Conservation (phyloP, 2,797 vertebrate genomes). For the Anguilla obscura region DNA sequence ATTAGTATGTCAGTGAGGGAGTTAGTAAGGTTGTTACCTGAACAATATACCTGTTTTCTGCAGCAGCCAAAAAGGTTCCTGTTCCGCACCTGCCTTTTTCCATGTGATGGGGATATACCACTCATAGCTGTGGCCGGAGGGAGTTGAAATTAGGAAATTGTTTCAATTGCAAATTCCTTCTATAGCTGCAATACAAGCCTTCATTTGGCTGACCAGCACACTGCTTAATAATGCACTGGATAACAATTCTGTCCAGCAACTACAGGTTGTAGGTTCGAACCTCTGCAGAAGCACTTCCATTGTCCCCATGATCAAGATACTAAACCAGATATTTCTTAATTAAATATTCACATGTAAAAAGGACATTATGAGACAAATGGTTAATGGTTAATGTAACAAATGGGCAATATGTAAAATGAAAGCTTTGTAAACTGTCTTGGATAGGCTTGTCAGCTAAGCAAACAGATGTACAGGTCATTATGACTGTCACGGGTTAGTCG, state of each 20-base stretch:
- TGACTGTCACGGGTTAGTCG: neutral
- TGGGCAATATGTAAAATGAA: neutral
- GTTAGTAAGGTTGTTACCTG: neutral
- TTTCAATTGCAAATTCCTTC: neutral
- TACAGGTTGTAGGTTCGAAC: neutral
- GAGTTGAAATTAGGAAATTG: neutral
- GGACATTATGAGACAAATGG: neutral
- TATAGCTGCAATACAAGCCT: neutral
- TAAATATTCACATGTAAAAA: neutral
- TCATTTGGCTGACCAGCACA: neutral
- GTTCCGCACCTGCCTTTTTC: neutral
- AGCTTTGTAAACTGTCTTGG: neutral
- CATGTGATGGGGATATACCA: slow-evolving; percentile 87
- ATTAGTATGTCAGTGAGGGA: neutral
- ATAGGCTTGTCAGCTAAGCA: neutral
- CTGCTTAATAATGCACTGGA: neutral
- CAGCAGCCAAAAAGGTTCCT: slow-evolving; percentile 72
- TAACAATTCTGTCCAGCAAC: neutral
- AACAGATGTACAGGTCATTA: neutral
- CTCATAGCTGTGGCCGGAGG: slow-evolving; percentile 73
- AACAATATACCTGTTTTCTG: slow-evolving; percentile 58
- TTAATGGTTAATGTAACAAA: neutral
- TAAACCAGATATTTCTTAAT: neutral
- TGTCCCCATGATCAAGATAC: neutral
- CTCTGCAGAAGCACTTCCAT: neutral